Conservation (phyloP, 2,888 invertebrate genomes). For the Ramazzottius varieornatus region DNA sequence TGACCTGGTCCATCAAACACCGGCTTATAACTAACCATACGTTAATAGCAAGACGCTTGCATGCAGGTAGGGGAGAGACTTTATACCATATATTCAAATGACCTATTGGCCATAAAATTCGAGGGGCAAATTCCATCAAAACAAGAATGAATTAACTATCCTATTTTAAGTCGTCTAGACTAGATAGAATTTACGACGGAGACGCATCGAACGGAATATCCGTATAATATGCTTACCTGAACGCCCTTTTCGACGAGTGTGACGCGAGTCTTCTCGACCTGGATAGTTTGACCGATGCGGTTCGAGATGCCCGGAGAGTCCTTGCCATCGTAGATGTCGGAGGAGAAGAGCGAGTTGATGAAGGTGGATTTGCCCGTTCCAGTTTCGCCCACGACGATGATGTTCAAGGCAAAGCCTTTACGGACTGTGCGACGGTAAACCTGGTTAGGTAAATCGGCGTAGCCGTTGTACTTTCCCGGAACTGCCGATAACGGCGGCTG, state of each 20-base stretch:
- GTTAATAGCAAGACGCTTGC: too few species aligned
- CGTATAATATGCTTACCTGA: not conserved
- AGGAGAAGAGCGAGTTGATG: constrained; percentile 3
- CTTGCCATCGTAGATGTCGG: constrained; percentile 2
- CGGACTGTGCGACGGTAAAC: not conserved
- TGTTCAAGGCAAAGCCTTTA: not conserved
- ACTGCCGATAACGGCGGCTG: not conserved
- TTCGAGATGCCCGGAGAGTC: not conserved
- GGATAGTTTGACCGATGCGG: not conserved
- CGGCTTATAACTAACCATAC: too few species aligned
- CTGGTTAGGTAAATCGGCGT: not conserved
- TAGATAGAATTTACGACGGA: too few species aligned
- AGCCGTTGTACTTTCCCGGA: constrained; percentile 3
- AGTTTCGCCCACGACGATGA: not conserved
- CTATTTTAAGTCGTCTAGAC: too few species aligned
- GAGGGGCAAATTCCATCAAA: too few species aligned
- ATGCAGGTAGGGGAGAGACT: too few species aligned
- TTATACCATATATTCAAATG: too few species aligned
- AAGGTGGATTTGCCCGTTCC: not conserved
- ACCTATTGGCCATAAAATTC: too few species aligned
- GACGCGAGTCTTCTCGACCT: not conserved
- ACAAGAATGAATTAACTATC: too few species aligned
- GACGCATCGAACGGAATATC: too few species aligned
- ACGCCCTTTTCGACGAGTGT: not conserved
- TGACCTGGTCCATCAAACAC: too few species aligned